Evolutionary conservation across 2,113 vertebrate genomes (phyloP).

Genomic region (Taurulus bubalis): DNA sequence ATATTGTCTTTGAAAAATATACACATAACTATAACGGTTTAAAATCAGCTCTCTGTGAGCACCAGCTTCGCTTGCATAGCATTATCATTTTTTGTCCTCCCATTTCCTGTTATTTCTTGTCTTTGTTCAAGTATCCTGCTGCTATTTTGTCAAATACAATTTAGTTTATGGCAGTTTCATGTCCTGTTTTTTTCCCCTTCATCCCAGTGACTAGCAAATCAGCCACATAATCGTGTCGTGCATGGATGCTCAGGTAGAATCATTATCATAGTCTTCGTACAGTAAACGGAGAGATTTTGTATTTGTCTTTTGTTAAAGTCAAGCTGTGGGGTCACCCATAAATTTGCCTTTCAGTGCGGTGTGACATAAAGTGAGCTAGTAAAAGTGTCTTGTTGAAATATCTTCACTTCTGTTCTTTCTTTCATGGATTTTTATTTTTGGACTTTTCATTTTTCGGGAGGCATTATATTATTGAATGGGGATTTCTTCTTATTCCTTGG

Average conservation of each 20-base stretch:
- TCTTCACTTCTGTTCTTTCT: neutral
- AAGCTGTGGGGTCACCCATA: neutral
- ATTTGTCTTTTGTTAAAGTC: conserved; percentile 15
- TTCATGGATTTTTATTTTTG: neutral
- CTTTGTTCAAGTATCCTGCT: neutral
- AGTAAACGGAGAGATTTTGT: conserved; percentile 21
- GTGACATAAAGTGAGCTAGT: conserved; percentile 1
- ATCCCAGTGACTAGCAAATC: neutral
- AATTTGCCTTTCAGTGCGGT: conserved; percentile 5
- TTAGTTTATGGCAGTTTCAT: neutral
- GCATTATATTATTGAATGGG: neutral
- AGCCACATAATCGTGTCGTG: neutral
- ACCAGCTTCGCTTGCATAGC: neutral
- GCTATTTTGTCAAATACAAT: neutral
- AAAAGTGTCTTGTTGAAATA: neutral
- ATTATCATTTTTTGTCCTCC: neutral
- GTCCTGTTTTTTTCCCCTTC: neutral
- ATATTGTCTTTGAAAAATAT: neutral
- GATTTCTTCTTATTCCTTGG: neutral
- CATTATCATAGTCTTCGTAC: conserved; percentile 3
- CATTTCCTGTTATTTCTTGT: neutral
- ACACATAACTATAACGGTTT: neutral
- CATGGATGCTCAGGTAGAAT: conserved; percentile 1
- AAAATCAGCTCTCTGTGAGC: neutral
- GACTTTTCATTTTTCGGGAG: neutral